Base-by-base conservation (phyloP, 30 jellyfish, hydroid and myxozoan genomes). In the Chrysaora quinquecirrha region DNA sequence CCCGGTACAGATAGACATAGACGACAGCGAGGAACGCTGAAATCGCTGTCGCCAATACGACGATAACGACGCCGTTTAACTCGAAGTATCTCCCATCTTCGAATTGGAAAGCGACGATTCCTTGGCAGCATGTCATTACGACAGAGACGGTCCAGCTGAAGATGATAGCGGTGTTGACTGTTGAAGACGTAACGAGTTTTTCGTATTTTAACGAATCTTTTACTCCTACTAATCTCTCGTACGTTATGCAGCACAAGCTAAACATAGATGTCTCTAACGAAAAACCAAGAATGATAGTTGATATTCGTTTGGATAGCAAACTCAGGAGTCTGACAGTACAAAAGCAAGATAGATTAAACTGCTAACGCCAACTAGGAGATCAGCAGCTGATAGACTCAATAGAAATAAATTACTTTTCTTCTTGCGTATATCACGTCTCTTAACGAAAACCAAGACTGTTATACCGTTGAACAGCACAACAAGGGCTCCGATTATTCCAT, bases 231-330 rank as follows among this genome's bases (percentile, higher is more conserved):
- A 84, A 79, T 46, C 95, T 35, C 47, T 84, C 95, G 78, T 84
- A 84, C 50, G 95, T 84, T 24, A 84, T 35, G 64, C 83, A 84
- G 34, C 84, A 69, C 48, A 84, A 69, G 58, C 95, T 71, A 61
- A 84, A 73, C 64, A 84, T 84, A 0, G 95, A 84, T 25, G 95
- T 84, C 35, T 84, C 95, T 31, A 84, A 48, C 11, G 95, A 72
- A 63, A 84, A 84, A 1, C 88, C 87, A 0, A 72, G 77, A 27
- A 75, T 77, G 34, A 84, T 66, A 20, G 95, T 84, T 23, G 95
- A 84, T 46, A 84, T 25, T 31, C 34, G 72, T 34, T 74, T 84
- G 23, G 87, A 22, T 16, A 33, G 11, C 12, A 18, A 32, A 21
- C 75, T 48, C 25, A 84, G 43, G 31, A 2, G 6, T 50, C 22